A percentile compares a stretch with the other conserved stretches of the same genome.
Evolutionary conservation across 2,888 invertebrate genomes (phyloP).

Genomic region (Epinotia brunnichana): DNA sequence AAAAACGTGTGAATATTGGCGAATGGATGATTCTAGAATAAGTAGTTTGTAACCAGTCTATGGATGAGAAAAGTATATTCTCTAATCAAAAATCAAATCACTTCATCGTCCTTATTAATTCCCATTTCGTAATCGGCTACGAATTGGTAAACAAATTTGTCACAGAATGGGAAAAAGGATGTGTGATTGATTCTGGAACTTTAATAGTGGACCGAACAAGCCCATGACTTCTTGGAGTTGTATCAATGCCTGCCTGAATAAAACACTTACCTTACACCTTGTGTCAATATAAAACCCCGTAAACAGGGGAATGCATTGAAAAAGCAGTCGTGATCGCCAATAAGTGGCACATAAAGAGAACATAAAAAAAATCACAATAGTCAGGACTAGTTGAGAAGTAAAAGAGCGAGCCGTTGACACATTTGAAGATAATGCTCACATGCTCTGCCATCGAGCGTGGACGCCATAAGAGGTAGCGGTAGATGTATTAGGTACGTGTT

Average conservation of each 20-base stretch:
- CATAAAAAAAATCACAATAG: slow-evolving; percentile 49
- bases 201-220: too few relatives aligned
- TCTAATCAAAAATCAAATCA: neutral
- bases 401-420: slow-evolving; percentile 79
- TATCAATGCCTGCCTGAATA: slow-evolving; percentile 13
- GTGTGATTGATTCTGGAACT: too few relatives aligned
- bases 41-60: too few relatives aligned
- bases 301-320: slow-evolving; percentile 45
- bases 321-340: slow-evolving; percentile 45
- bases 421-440: slow-evolving; percentile 82
- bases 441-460: slow-evolving; percentile 60
- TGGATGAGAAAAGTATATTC: too few relatives aligned
- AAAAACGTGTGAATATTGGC: too few relatives aligned
- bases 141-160: too few relatives aligned
- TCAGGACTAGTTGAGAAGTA: slow-evolving; percentile 66
- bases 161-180: too few relatives aligned
- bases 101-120: too few relatives aligned
- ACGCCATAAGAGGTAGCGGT: slow-evolving; percentile 46
- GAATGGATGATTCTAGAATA: too few relatives aligned
- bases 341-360: slow-evolving; percentile 51
- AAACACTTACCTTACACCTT: slow-evolving; percentile 19
- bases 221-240: neutral
- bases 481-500: neutral
- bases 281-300: slow-evolving; percentile 43
- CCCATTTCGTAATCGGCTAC: too few relatives aligned